phyloP scores from a whole-genome alignment of 2,888 invertebrate genomes.

The Dimorphilus gyrociliatus region DNA sequence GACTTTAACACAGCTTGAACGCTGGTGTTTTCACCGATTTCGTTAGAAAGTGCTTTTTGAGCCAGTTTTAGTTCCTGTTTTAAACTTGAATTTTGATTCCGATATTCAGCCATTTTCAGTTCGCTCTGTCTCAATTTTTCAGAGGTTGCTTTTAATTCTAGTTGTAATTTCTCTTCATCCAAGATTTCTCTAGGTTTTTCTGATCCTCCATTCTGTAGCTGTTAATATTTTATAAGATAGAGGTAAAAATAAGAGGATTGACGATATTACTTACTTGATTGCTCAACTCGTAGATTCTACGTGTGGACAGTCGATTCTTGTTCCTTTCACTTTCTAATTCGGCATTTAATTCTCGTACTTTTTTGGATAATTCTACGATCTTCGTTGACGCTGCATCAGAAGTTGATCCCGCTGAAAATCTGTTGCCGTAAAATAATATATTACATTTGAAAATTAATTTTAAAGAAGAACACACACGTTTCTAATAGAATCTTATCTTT shows the following conservation, averaged over 20 bases:
- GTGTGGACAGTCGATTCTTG: conserved; percentile 22
- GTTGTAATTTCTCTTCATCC: conserved; percentile 23
- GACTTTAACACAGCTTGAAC: conserved; percentile 24
- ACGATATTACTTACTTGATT: conserved; percentile 25
- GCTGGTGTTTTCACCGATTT: conserved; percentile 33
- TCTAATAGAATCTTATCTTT: no score
- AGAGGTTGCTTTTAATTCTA: no score
- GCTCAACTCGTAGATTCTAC: conserved; percentile 28
- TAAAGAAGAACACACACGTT: no score
- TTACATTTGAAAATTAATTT: no score
- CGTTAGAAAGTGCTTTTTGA: conserved; percentile 32
- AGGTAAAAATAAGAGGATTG: no score
- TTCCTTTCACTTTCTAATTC: conserved; percentile 33
- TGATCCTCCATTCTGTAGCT: no score
- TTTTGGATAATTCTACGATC: conserved; percentile 37
- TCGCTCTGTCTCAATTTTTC: conserved; percentile 30
- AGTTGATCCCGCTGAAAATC: conserved; percentile 12
- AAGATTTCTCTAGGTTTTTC: no score
- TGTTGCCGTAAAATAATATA: conserved; percentile 3
- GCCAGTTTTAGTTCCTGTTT: conserved; percentile 32
- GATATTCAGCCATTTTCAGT: conserved; percentile 24
- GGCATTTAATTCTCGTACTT: conserved; percentile 32
- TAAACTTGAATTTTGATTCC: conserved; percentile 24
- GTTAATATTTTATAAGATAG: no score
- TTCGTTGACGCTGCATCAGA: conserved; percentile 34